Evolutionary conservation across 1,140 invertebrate species (phyloP), one percentile per base, ranked within the genome.

Genomic region (Ceratina calcarata): DNA sequence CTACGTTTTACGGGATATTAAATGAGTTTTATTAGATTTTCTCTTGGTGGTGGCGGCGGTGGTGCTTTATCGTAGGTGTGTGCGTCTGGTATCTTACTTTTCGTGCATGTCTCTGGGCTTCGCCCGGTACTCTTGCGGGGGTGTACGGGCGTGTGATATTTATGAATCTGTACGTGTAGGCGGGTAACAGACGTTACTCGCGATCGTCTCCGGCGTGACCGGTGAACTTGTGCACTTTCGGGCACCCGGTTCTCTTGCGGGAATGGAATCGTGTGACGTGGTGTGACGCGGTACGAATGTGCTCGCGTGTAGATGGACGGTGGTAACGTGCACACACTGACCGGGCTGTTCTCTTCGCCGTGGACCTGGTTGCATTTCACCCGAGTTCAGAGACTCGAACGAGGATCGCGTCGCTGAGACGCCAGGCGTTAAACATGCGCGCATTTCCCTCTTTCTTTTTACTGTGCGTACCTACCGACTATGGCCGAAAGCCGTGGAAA

Each of bases 381-480:
- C 82, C 78, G 83, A 85, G 79, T 85, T 85, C 82, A 78, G 62
- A 77, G 57, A 80, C 53, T 53, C 74, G 82, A 72, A 64, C 18
- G 24, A 78, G 2, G 37, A 78, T 4, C 70, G 61, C 70, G 61
- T 65, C n/a, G 65, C 1, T 32, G 15, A 22, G 57, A 55, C 27
- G 72, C 58, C 73, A 70, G 60, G 67, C 82, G 32, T 45, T 37
- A 18, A 57, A 20, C 83, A 70, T 84, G 86, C 87, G 80, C 82
- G 86, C 60, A 73, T 81, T 75, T 86, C 80, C 57, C 70, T 61
- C 67, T 81, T 78, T 86, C 80, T 53, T 67, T 82, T 79, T 83
- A 74, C 64, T 83, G 66, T 88, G 85, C 87, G 82, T 88, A 89
- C 84, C 84, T 87, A 88, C 77, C 70, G 85, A 80, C 58, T 32